Evolutionary conservation across 2,888 invertebrate species (phyloP), one percentile per base, ranked within the genome.

Genomic region (Flexamia atlantica): DNA sequence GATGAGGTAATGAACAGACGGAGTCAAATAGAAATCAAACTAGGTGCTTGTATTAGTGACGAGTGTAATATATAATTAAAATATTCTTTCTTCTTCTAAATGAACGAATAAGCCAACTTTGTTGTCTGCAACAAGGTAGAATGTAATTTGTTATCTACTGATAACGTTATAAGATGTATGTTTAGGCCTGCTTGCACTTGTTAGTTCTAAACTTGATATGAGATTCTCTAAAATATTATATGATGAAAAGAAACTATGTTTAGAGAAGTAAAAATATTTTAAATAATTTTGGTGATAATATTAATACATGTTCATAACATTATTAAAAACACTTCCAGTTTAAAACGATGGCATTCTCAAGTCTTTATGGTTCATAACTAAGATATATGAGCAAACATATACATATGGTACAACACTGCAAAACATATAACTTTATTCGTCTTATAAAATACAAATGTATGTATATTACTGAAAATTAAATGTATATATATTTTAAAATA

Each of bases 381-480:
- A 36, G 23, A 70, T 70, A 36, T 70, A 23, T 70, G 70, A 70
- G 70, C 70, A 70, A 70, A 70, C 32, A 70, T 70, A 70, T 70
- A 70, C 70, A 70, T 36, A 70, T 36, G 23, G 36, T 70, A 70
- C 70, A 70, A 70, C 40, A 70, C 70, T 32, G 70, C 40, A 36
- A 70, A 70, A 70, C 70, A 70, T 40, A 70, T 68, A 7, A 40
- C n/a, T 70, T 70, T 10, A 28, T 36, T 70, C 0, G 4, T 40
- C 1, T 9, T 70, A 70, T 70, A 70, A 70, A 70, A 70, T 70
- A 70, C 40, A 40, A n/a, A 36, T 10, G 20, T 40, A 20, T 36
- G 32, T 40, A 40, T 20, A 40, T 40, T 36, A 30, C 32, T 7
- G n/a, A 14, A 40, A 40, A 70, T 70, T 23, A 20, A 70, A 70